Conservation (phyloP, 92 coral and sea anemone species). For the Muricea muricata region DNA sequence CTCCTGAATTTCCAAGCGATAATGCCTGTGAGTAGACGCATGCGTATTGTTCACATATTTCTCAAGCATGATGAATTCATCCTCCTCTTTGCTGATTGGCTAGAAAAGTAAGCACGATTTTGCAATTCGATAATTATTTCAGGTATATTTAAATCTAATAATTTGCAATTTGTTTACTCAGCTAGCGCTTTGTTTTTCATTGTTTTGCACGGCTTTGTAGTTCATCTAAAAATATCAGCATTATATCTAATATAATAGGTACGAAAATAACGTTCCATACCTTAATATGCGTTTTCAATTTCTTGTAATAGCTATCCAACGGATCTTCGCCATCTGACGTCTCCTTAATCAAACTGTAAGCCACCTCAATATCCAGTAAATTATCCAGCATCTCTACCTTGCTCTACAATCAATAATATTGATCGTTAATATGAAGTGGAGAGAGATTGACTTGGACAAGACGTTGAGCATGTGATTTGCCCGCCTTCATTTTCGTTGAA, state of each 20-base stretch:
- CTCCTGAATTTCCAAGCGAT: constrained; percentile 78
- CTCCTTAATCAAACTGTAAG: constrained; percentile 93
- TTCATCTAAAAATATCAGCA: too few species aligned
- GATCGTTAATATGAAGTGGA: too few species aligned
- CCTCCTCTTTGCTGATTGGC: constrained; percentile 74
- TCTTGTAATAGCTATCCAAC: constrained; percentile 87
- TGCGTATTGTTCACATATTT: constrained; percentile 92
- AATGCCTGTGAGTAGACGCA: constrained; percentile 88
- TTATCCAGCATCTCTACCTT: constrained; percentile 97
- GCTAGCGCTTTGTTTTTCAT: neutral
- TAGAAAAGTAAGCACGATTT: constrained; percentile 27
- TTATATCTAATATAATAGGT: too few species aligned
- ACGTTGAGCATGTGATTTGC: neutral
- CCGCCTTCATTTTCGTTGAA: neutral
- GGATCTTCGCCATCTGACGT: constrained; percentile 87
- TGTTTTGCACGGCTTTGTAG: too few species aligned
- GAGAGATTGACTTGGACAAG: too few species aligned
- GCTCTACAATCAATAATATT: too few species aligned
- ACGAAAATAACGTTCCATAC: too few species aligned
- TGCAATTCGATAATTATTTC: too few species aligned
- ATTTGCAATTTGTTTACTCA: too few species aligned
- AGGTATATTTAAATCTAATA: too few species aligned
- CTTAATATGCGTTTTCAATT: constrained; percentile 87
- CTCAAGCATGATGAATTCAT: constrained; percentile 75
- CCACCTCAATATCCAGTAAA: constrained; percentile 95